Evolutionary conservation across 2,797 vertebrate species (phyloP), one percentile per base, ranked within the genome.

Genomic region (Peromyscus attwateri): DNA sequence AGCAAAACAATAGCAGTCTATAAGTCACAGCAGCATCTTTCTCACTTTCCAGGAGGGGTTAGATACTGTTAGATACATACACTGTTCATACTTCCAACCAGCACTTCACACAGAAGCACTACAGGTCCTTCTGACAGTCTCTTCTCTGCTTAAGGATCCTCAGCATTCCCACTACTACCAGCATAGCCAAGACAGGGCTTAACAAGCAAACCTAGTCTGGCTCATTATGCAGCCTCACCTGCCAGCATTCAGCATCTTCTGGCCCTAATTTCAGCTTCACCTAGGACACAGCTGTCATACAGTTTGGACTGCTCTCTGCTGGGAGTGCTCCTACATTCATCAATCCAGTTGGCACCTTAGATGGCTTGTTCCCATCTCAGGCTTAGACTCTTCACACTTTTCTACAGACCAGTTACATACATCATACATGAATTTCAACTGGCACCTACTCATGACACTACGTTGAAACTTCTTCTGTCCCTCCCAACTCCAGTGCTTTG

Each of bases 211-310:
- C 70, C 68, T 62, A 34, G 19, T 37, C 73, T 17, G 34, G n/a
- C 8, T 77, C 23, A 23, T 17, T 3, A 1, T 14, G 21, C 10
- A 17, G n/a, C 37, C 57, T 19, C 29, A 1, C 6, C 37, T 21
- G 27, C 52, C 25, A 34, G 34, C 0, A 21, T 3, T 23, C 19
- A 0, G 0, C 1, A 23, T 37, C 80, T 46, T n/a, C 70, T 0
- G 21, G 29, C 16, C 6, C 57, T 60, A 1, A 8, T 34, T 14
- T 49, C 16, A 66, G 31, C 64, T 16, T 87, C 16, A 40, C 5
- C 55, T 4, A 68, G 60, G 0, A 21, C 25, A 40, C 8, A 3
- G 2, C 14, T 1, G 10, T 21, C 1, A 6, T 6, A 6, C 23
- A 4, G 1, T n/a, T 25, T 10, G 5, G 73, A 21, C 52, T 79